A percentile compares a stretch with the other conserved stretches of the same genome.
phyloP scores from a whole-genome alignment of 2,888 invertebrate species.

The Hoplodrina ambigua region DNA sequence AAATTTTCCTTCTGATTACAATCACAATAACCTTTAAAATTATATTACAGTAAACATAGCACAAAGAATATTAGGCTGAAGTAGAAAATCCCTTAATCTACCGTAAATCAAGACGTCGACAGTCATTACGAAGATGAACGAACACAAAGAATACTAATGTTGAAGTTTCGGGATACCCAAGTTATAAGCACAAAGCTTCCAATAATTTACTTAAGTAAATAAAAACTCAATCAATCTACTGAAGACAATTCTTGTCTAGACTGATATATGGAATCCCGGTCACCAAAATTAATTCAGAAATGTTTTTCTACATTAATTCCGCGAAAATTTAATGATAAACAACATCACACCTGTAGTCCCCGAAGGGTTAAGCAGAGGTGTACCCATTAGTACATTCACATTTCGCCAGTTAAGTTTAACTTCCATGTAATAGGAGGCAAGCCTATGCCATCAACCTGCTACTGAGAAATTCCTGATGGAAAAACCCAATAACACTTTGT shows the following conservation, averaged over 20 bases:
- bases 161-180: constrained; percentile 21
- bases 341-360: too few species aligned
- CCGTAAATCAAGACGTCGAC: constrained; percentile 32
- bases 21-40: constrained; percentile 4
- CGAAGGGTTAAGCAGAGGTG: too few species aligned
- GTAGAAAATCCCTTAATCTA: constrained; percentile 50
- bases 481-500: too few species aligned
- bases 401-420: too few species aligned
- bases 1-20: neutral
- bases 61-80: constrained; percentile 7
- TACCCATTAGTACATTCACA: too few species aligned
- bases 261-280: constrained; percentile 9
- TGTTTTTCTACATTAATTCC: constrained; percentile 10
- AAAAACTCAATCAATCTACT: constrained; percentile 33
- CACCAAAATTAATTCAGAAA: constrained; percentile 7
- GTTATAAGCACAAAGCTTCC: constrained; percentile 7
- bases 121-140: constrained; percentile 40
- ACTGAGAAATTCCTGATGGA: too few species aligned
- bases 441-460: too few species aligned
- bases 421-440: too few species aligned
- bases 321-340: neutral
- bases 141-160: constrained; percentile 51
- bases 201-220: constrained; percentile 39
- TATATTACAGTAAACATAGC: constrained; percentile 12
- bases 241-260: constrained; percentile 25